Evolutionary conservation across 1,140 invertebrate species (phyloP).

Genomic region (Thaumetopoea pityocampa): DNA sequence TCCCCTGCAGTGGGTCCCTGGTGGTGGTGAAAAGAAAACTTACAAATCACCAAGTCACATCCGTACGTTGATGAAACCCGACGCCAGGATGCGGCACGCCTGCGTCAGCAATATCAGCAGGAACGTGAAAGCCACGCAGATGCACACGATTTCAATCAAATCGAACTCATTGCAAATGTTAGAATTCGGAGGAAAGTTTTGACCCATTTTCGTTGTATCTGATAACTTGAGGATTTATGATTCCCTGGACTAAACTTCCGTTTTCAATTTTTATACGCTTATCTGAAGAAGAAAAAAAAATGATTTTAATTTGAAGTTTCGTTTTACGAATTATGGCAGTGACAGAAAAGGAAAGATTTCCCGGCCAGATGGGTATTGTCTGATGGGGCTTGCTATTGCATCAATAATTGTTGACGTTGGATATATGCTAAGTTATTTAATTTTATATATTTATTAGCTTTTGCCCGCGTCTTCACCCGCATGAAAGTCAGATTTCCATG

Average conservation of each 20-base stretch:
- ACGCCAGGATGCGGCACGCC: constrained; percentile 32
- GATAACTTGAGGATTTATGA: too few species aligned
- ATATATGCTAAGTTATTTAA: too few species aligned
- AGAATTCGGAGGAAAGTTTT: background rate
- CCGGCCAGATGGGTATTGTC: too few species aligned
- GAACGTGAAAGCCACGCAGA: constrained; percentile 46
- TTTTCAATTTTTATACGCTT: background rate
- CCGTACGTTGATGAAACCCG: constrained; percentile 27
- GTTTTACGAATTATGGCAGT: too few species aligned
- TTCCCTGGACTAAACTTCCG: background rate
- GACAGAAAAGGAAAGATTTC: too few species aligned
- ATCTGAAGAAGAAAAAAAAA: background rate
- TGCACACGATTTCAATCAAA: constrained; percentile 39
- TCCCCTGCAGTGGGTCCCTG: too few species aligned
- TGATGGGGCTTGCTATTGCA: too few species aligned
- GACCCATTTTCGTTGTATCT: background rate
- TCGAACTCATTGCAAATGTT: constrained; percentile 33
- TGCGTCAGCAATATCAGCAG: constrained; percentile 43
- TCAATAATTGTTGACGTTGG: too few species aligned
- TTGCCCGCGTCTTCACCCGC: too few species aligned
- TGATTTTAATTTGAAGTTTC: background rate
- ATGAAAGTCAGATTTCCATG: too few species aligned
- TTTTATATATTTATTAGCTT: too few species aligned
- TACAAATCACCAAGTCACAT: constrained; percentile 1
- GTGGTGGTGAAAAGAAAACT: too few species aligned